phyloP scores from a whole-genome alignment of 1,140 invertebrate species.

The Neomicropteryx cornuta region DNA sequence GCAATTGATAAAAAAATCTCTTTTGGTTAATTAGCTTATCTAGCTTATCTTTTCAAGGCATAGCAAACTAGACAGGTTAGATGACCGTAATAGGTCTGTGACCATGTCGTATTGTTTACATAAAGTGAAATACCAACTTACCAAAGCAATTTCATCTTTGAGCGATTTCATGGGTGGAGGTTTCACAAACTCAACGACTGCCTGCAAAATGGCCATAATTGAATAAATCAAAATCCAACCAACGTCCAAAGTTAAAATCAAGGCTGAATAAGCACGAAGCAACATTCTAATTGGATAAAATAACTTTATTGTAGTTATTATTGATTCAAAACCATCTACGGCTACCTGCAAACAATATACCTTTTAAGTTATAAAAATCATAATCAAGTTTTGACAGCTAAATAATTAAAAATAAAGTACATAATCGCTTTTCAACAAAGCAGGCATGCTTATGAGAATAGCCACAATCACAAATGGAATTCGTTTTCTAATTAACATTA shows the following conservation, averaged over 20 bases:
- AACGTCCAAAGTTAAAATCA: constrained; percentile 42
- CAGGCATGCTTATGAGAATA: too few species aligned
- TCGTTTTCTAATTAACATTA: too few species aligned
- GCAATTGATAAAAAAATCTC: background rate
- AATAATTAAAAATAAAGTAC: too few species aligned
- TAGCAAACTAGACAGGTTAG: background rate
- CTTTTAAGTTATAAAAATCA: too few species aligned
- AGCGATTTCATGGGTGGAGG: constrained; percentile 46
- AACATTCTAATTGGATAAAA: constrained; percentile 41
- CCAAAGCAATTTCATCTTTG: constrained; percentile 47
- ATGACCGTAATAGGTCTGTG: background rate
- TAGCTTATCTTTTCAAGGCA: background rate
- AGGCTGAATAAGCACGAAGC: constrained; percentile 40
- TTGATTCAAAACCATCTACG: constrained; percentile 8
- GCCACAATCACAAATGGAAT: too few species aligned
- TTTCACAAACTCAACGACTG: constrained; percentile 39
- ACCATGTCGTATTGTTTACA: background rate
- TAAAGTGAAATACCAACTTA: constrained; percentile 23
- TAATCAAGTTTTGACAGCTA: too few species aligned
- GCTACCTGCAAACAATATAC: constrained; percentile 7
- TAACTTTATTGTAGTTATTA: too few species aligned
- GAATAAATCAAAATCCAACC: constrained; percentile 39
- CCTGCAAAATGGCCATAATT: constrained; percentile 38
- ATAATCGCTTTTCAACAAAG: too few species aligned
- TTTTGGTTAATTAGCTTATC: background rate